Base-by-base conservation (phyloP, 2,888 invertebrate genomes). In the Chouioia cunea region DNA sequence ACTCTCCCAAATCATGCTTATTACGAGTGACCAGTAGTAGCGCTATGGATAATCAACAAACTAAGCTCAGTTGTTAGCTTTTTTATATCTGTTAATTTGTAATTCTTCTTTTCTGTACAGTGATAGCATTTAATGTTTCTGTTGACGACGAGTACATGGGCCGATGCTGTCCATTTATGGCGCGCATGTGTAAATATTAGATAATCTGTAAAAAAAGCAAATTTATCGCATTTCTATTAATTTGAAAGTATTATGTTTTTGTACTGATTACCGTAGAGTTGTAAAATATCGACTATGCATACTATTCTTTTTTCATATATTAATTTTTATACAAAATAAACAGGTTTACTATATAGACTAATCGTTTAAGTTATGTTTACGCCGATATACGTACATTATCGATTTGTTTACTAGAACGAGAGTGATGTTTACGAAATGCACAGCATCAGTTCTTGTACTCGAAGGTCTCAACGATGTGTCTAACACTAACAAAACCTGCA, bases 181-280 rank as follows among this genome's bases (percentile, higher is more conserved):
- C 27, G 8, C 44, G 68, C 52, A 65, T 67, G 67, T 70, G 65
- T 66, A 68, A 48, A 57, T 47, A 69, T 14, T 54, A 64, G 8
- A 14, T 48, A 58, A 8, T 68, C 58, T 67, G 63, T 59, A 54
- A 73, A 36, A 36, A 36, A 73, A 63, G 57, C 62, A 27, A 54
- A 66, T 66, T 73, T 69, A 58, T 53, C 46, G 66, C 65, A 69
- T 73, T 73, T 73, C 1, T 58, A 58, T 63, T 66, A 15, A 18
- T 66, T 22, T 23, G 50, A 70, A 70, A 66, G 66, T 66, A 73
- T 73, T 69, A 73, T 54, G 65, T 69, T 65, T 71, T 67, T 68
- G 59, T 71, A 67, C 47, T 50, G 62, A 68, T 68, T 66, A 58
- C 23, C 65, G 60, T 58, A 58, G 43, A 46, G 22, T 14, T 57